Percentiles rank a stretch among this genome's conserved stretches.
These are phyloP conservation scores for Drosophila paucipuncta DNA, from an alignment of 2,888 invertebrate species.

Conservation along the genomic window DNA sequence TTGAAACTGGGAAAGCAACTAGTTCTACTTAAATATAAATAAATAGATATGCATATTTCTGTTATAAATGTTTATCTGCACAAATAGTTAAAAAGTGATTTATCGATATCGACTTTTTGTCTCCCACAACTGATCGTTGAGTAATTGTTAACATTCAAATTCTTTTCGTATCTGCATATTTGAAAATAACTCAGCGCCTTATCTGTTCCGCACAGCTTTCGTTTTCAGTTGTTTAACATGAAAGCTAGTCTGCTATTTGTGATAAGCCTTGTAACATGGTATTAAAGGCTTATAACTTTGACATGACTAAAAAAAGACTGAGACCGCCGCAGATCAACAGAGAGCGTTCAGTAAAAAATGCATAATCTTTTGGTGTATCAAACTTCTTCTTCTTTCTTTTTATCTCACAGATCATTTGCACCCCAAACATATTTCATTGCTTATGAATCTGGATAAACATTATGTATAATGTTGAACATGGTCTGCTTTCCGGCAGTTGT, in stretches of 20 bases:
- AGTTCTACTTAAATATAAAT: neutral
- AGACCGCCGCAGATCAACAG: neutral
- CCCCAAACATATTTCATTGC: neutral
- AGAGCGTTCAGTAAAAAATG: neutral
- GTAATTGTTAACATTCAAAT: conserved; percentile 8
- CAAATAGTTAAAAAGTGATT: neutral
- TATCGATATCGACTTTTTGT: neutral
- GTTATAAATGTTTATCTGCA: neutral
- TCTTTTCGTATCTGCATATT: conserved; percentile 24
- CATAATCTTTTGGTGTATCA: neutral
- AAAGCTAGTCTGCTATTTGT: conserved; percentile 15
- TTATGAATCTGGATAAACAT: neutral
- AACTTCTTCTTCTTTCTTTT: neutral
- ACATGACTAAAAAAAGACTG: conserved; percentile 5
- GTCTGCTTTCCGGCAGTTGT: neutral
- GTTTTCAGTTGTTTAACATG: conserved; percentile 18
- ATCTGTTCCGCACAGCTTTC: conserved; percentile 18
- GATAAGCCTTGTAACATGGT: conserved; percentile 27
- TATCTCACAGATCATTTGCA: neutral
- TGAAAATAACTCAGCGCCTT: conserved; percentile 19
- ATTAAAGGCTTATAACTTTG: conserved; percentile 28
- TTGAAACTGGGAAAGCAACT: neutral
- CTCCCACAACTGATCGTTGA: neutral
- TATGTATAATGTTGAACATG: neutral
- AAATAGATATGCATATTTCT: accelerated